These are phyloP conservation scores for Nomada flava DNA, from an alignment of 2,888 invertebrate species.

Conservation along the genomic window DNA sequence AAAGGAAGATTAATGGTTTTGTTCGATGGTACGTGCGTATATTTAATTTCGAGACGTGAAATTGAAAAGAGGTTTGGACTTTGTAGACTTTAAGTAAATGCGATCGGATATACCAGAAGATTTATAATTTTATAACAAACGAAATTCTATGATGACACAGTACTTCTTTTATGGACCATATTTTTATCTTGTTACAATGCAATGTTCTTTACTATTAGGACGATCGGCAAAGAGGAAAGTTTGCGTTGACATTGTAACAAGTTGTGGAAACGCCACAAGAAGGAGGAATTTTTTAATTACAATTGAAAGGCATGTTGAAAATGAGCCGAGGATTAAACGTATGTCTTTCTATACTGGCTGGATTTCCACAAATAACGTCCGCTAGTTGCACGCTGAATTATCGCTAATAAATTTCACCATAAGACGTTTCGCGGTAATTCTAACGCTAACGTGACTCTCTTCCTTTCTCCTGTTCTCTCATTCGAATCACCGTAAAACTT, in stretches of 20 bases:
- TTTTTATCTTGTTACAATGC: not conserved
- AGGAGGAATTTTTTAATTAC: not conserved
- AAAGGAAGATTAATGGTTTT: not conserved
- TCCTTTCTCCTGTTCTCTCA: conserved; percentile 3
- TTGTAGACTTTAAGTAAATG: no score
- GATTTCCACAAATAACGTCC: conserved; percentile 6
- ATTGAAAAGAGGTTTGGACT: not conserved
- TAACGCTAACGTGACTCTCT: conserved; percentile 21
- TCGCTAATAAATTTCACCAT: conserved; percentile 35
- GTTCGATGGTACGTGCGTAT: not conserved
- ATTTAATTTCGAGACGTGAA: not conserved
- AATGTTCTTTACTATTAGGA: not conserved
- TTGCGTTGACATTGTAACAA: no score
- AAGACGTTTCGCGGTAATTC: conserved; percentile 27
- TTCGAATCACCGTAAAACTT: conserved; percentile 41
- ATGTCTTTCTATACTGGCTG: not conserved
- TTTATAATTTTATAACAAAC: no score
- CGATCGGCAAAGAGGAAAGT: no score
- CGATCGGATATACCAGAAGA: no score
- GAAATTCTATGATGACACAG: no score
- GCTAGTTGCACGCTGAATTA: conserved; percentile 16
- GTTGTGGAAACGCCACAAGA: no score
- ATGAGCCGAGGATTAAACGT: not conserved
- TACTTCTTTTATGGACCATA: no score
- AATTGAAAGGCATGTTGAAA: not conserved